Evolutionary conservation across 2,888 invertebrate genomes (phyloP).

Genomic region (Oeneis ivallda): DNA sequence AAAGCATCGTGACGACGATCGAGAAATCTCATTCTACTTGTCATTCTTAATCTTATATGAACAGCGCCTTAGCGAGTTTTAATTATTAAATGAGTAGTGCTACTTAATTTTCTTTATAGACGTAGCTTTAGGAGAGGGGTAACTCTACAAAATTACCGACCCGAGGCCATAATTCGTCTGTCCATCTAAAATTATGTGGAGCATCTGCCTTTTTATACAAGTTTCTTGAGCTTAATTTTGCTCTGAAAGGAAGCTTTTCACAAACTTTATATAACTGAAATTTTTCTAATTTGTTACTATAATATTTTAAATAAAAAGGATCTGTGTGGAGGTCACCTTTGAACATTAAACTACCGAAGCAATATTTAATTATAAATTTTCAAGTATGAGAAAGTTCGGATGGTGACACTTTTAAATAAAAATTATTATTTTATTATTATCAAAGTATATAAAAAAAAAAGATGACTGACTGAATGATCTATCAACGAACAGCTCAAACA

Average conservation of each 20-base stretch:
- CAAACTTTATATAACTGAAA: conserved; percentile 13
- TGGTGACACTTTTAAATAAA: too few species aligned
- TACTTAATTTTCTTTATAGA: conserved; percentile 28
- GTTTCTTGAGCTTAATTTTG: conserved; percentile 37
- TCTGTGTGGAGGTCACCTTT: neutral
- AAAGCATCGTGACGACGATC: neutral
- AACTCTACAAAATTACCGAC: conserved; percentile 42
- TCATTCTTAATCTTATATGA: too few species aligned
- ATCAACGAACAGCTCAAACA: too few species aligned
- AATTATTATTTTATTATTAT: too few species aligned
- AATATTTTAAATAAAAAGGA: conserved; percentile 1
- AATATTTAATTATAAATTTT: neutral
- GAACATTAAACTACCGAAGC: neutral
- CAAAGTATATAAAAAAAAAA: too few species aligned
- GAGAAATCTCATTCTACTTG: neutral
- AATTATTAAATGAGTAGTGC: conserved; percentile 5
- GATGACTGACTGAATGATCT: too few species aligned
- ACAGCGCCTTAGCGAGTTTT: neutral
- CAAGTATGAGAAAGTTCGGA: too few species aligned
- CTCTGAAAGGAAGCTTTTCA: conserved; percentile 27
- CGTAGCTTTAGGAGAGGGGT: conserved; percentile 38
- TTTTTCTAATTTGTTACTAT: conserved; percentile 15
- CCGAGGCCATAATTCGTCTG: conserved; percentile 43
- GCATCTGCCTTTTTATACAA: conserved; percentile 41
- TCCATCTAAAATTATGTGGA: conserved; percentile 44